Conservation (phyloP, 2,888 invertebrate genomes). For the Hyppa rectilinea region DNA sequence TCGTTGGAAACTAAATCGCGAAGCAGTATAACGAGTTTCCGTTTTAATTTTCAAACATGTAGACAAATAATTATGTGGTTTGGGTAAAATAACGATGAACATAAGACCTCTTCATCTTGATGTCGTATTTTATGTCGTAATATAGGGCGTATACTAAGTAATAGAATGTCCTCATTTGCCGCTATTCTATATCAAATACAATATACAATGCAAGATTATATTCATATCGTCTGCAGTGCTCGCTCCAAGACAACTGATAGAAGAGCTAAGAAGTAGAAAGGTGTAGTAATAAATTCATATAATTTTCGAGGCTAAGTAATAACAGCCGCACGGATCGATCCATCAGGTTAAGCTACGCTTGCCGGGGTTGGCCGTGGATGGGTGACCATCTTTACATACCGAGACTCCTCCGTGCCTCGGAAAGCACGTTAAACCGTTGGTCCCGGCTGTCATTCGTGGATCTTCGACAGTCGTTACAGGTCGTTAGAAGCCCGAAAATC, state of each 20-base stretch:
- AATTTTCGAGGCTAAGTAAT: no score
- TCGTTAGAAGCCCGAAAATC: no score
- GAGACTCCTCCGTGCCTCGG: no score
- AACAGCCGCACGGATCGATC: no score
- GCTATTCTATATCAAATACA: conserved; percentile 2
- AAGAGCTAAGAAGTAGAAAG: background rate
- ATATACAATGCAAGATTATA: background rate
- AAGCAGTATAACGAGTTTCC: background rate
- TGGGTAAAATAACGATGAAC: background rate
- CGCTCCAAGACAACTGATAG: background rate
- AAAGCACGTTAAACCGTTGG: no score
- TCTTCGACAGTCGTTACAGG: no score
- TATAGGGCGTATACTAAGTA: no score
- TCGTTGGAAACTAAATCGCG: background rate
- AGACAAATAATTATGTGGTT: background rate
- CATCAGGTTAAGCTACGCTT: no score
- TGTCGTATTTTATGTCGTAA: no score
- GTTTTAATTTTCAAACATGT: background rate
- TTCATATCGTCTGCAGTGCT: conserved; percentile 1
- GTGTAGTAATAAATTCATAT: background rate
- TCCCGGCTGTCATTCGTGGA: no score
- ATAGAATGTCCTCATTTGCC: background rate
- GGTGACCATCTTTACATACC: no score
- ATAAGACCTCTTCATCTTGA: background rate
- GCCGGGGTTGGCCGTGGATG: no score